phyloP scores from a whole-genome alignment of 2,888 invertebrate genomes.

The Amorpha juglandis region DNA sequence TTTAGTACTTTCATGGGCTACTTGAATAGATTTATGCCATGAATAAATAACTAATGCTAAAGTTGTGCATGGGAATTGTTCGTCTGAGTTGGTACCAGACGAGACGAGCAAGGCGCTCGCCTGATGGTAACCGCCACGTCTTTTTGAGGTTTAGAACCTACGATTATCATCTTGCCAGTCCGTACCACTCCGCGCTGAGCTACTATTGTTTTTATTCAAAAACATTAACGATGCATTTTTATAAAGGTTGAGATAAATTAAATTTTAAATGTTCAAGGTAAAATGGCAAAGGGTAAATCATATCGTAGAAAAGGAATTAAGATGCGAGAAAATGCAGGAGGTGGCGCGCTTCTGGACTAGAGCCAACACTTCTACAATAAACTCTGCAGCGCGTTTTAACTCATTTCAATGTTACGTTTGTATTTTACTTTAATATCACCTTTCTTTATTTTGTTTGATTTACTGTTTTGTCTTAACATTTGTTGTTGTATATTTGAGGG shows the following conservation, averaged over 20 bases:
- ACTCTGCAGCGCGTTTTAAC: neutral
- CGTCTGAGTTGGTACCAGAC: no score
- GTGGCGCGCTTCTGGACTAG: neutral
- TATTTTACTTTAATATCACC: constrained; percentile 13
- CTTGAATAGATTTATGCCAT: neutral
- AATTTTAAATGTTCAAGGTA: neutral
- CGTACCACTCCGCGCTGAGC: no score
- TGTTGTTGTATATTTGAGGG: no score
- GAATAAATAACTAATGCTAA: no score
- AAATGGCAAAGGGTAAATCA: neutral
- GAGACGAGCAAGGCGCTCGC: no score
- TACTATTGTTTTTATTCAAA: no score
- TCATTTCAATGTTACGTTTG: neutral
- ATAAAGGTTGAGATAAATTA: neutral
- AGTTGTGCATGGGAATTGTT: no score
- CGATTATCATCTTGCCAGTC: no score
- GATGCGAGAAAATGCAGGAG: neutral
- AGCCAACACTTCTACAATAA: neutral
- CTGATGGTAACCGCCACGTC: no score
- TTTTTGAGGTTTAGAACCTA: no score
- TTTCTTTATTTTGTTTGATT: neutral
- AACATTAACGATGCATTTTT: no score
- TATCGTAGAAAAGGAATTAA: constrained; percentile 6
- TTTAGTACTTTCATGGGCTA: neutral
- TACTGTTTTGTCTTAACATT: neutral